Conservation (phyloP, 2,113 vertebrate species). For the Pluvialis apricaria region DNA sequence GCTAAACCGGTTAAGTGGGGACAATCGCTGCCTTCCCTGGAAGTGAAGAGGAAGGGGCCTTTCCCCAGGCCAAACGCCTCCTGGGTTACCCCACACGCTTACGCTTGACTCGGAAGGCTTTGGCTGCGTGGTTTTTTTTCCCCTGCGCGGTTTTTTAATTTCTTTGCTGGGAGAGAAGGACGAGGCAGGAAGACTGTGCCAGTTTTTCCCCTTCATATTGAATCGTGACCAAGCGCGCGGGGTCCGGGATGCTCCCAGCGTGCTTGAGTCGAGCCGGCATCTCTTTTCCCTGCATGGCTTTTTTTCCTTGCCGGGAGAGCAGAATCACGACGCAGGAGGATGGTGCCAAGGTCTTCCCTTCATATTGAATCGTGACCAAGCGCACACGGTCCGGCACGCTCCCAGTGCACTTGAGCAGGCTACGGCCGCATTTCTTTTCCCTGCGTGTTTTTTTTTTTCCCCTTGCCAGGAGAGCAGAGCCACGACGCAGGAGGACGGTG, state of each 20-base stretch:
- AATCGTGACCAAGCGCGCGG: background rate
- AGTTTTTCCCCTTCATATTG: background rate
- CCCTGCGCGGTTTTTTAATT: too few species aligned
- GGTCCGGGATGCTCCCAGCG: background rate
- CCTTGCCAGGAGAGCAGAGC: background rate
- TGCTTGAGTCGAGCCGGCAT: too few species aligned
- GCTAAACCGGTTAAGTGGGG: constrained; percentile 35
- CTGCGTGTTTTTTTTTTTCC: background rate
- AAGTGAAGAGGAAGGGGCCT: background rate
- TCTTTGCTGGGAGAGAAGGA: background rate
- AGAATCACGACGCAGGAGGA: too few species aligned
- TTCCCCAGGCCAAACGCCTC: background rate
- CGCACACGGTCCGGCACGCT: rapidly evolving
- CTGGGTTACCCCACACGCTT: background rate
- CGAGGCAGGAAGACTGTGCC: too few species aligned
- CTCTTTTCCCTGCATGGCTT: too few species aligned
- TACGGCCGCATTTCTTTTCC: background rate
- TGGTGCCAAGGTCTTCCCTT: rapidly evolving
- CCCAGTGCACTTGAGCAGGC: background rate
- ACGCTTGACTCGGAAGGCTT: too few species aligned
- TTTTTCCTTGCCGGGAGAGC: too few species aligned
- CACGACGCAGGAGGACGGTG: too few species aligned
- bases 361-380: background rate
- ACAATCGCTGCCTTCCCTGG: background rate
- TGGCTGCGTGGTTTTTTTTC: background rate